phyloP scores from a whole-genome alignment of 2,113 vertebrate species.

The Lophotis ruficrista region DNA sequence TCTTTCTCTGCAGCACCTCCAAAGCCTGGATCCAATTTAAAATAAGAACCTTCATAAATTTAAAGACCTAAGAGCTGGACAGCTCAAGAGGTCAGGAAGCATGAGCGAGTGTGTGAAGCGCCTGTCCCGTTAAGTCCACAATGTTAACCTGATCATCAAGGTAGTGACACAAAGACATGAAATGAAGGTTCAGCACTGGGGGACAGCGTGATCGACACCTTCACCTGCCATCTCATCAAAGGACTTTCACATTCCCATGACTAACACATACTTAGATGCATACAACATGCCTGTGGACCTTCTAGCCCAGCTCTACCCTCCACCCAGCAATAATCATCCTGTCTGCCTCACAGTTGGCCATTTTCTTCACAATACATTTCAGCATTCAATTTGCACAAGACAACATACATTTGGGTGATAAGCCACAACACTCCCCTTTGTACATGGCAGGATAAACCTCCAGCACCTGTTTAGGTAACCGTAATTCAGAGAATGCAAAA shows the following conservation, averaged over 20 bases:
- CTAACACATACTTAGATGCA: neutral
- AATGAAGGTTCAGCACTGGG: neutral
- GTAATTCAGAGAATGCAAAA: neutral
- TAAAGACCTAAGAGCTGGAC: neutral
- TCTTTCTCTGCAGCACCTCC: neutral
- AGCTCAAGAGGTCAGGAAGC: neutral
- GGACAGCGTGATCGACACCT: neutral
- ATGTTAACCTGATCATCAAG: neutral
- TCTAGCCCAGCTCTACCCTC: neutral
- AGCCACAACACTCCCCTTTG: neutral
- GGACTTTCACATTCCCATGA: neutral
- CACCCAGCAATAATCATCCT: neutral
- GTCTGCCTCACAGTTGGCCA: neutral
- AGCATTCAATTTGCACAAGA: neutral
- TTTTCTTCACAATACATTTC: neutral
- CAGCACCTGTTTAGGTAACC: neutral
- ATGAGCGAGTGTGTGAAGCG: neutral
- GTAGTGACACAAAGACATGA: neutral
- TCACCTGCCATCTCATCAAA: neutral
- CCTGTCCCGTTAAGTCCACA: fast-evolving
- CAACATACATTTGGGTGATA: neutral
- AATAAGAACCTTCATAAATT: neutral
- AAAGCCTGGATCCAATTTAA: neutral
- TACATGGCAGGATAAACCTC: neutral
- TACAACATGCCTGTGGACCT: neutral